phyloP scores from a whole-genome alignment of 2,888 invertebrate species.

The Heliconius aoede region DNA sequence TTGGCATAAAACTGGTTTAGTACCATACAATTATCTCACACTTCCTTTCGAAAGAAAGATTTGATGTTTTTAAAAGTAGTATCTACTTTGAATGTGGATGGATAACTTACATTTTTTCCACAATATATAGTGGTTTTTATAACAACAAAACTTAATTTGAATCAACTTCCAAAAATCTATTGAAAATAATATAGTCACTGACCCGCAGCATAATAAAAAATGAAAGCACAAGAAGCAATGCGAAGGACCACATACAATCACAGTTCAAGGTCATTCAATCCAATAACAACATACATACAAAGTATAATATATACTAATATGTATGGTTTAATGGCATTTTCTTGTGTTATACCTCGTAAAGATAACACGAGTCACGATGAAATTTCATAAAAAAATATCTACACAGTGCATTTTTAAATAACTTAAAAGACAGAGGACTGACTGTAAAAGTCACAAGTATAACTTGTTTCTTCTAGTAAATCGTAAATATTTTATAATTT shows the following conservation, averaged over 20 bases:
- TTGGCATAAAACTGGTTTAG: not conserved
- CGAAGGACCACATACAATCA: conserved; percentile 55
- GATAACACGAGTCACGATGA: conserved; percentile 36
- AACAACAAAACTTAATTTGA: not conserved
- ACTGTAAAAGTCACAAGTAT: not conserved
- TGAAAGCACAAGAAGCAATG: conserved; percentile 68
- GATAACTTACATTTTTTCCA: not conserved
- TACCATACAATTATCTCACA: not conserved
- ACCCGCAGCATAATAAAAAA: conserved; percentile 55
- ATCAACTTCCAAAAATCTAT: not conserved
- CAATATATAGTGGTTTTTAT: not conserved
- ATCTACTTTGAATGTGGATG: too few relatives aligned
- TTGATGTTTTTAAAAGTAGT: too few relatives aligned
- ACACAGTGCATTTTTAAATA: conserved; percentile 44
- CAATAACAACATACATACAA: conserved; percentile 38
- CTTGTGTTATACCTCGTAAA: conserved; percentile 42
- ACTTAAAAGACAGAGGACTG: conserved; percentile 42
- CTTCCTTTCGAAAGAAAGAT: too few relatives aligned
- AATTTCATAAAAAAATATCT: conserved; percentile 40
- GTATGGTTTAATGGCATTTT: conserved; percentile 36
- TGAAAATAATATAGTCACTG: conserved; percentile 53
- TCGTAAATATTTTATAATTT: not conserved
- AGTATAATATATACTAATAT: conserved; percentile 20
- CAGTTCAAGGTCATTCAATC: conserved; percentile 42
- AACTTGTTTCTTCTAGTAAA: accelerated